Evolutionary conservation across 2,888 invertebrate species (phyloP).

Genomic region (Caenorhabditis doughertyi): DNA sequence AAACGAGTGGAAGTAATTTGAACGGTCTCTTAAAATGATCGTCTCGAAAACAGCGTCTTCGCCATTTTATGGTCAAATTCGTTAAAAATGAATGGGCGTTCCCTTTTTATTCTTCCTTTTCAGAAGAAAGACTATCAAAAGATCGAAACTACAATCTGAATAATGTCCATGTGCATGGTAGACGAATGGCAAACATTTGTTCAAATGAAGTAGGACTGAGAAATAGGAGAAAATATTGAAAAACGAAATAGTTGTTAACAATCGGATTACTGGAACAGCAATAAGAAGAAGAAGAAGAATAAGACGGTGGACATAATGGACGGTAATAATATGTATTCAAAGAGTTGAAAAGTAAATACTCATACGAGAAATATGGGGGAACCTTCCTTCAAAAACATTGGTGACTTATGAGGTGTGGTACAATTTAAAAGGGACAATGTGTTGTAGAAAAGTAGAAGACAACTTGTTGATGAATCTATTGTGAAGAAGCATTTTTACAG

Average conservation of each 20-base stretch:
- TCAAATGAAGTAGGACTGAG: constrained; percentile 39
- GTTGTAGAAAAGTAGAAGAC: constrained; percentile 25
- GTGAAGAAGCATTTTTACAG: constrained; percentile 39
- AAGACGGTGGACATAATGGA: constrained; percentile 34
- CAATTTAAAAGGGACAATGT: neutral
- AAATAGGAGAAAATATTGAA: neutral
- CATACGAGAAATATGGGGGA: too few species aligned
- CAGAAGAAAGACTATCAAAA: constrained; percentile 2
- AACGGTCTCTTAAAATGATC: constrained; percentile 25
- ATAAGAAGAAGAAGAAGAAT: too few species aligned
- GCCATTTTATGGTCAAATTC: constrained; percentile 38
- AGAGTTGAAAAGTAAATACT: constrained; percentile 55
- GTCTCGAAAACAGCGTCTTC: constrained; percentile 6
- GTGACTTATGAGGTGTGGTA: constrained; percentile 38
- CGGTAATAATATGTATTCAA: constrained; percentile 20
- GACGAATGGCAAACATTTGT: constrained; percentile 40
- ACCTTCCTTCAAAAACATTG: neutral
- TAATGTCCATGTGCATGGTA: constrained; percentile 11
- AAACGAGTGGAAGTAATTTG: constrained; percentile 49
- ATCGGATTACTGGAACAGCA: constrained; percentile 54
- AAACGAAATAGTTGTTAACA: constrained; percentile 48
- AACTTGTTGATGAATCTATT: constrained; percentile 52
- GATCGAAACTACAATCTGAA: constrained; percentile 46
- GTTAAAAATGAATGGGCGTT: constrained; percentile 30
- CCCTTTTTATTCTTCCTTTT: neutral